phyloP scores from a whole-genome alignment of 2,888 invertebrate species.

The Rhagonycha lutea region DNA sequence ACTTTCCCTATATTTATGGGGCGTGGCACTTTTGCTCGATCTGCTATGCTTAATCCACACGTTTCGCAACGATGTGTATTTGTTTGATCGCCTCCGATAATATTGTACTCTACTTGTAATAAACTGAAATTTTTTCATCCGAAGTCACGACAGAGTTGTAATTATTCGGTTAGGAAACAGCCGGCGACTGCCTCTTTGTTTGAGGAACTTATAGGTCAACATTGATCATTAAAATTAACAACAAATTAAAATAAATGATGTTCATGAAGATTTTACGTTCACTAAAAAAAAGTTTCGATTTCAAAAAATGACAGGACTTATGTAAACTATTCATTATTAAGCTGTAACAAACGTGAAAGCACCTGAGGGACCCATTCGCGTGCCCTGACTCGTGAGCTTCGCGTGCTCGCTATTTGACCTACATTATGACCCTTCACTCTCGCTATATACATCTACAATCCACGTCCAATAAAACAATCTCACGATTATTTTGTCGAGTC shows the following conservation, averaged over 20 bases:
- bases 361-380: constrained; percentile 35
- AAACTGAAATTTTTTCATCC: constrained; percentile 34
- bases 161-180: constrained; percentile 34
- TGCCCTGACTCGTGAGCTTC: constrained; percentile 48
- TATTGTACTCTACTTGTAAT: constrained; percentile 36
- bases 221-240: neutral
- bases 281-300: neutral
- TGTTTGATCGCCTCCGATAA: constrained; percentile 36
- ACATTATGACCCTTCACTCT: constrained; percentile 52
- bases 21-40: constrained; percentile 33
- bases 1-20: constrained; percentile 34
- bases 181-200: constrained; percentile 25
- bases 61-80: constrained; percentile 36
- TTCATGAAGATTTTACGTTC: constrained; percentile 1
- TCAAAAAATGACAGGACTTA: constrained; percentile 4
- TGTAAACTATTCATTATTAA: constrained; percentile 24
- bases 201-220: neutral
- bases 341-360: constrained; percentile 18
- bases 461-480: constrained; percentile 33
- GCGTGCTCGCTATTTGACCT: constrained; percentile 52
- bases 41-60: constrained; percentile 19
- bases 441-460: constrained; percentile 35
- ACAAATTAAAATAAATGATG: neutral
- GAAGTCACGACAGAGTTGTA: constrained; percentile 33
- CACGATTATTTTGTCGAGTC: constrained; percentile 7